phyloP scores from a whole-genome alignment of 2,113 vertebrate species.

The Channa argus region DNA sequence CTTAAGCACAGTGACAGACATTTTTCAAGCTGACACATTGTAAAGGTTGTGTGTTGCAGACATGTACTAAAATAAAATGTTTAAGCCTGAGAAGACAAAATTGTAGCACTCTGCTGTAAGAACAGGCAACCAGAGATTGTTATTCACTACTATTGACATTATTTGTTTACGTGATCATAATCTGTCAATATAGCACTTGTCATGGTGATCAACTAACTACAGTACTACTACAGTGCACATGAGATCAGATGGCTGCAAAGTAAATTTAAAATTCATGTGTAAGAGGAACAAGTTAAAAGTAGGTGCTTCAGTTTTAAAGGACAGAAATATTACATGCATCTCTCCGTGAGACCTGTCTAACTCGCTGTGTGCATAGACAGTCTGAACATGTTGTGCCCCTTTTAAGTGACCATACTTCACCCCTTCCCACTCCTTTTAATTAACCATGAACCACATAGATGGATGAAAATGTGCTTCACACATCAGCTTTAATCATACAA shows the following conservation, averaged over 20 bases:
- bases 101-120: neutral
- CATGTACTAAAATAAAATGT: too few relatives aligned
- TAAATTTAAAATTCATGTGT: too few relatives aligned
- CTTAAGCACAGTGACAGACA: constrained; percentile 78
- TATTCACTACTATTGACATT: neutral
- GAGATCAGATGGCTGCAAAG: too few relatives aligned
- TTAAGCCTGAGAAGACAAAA: neutral
- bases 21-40: constrained; percentile 73
- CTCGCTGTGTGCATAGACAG: neutral
- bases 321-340: neutral
- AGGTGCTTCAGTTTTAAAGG: neutral
- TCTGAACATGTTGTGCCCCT: neutral
- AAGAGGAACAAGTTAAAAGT: too few relatives aligned
- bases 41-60: neutral
- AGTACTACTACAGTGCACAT: neutral
- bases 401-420: neutral
- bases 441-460: neutral
- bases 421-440: neutral
- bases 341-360: neutral
- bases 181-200: too few relatives aligned
- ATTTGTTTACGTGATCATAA: neutral
- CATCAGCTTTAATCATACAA: neutral
- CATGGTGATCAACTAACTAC: too few relatives aligned
- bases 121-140: neutral
- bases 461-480: constrained; percentile 25